Percentiles rank a stretch among this genome's conserved stretches.
Evolutionary conservation across 2,888 invertebrate genomes (phyloP).

Genomic region (Andrena praecox): DNA sequence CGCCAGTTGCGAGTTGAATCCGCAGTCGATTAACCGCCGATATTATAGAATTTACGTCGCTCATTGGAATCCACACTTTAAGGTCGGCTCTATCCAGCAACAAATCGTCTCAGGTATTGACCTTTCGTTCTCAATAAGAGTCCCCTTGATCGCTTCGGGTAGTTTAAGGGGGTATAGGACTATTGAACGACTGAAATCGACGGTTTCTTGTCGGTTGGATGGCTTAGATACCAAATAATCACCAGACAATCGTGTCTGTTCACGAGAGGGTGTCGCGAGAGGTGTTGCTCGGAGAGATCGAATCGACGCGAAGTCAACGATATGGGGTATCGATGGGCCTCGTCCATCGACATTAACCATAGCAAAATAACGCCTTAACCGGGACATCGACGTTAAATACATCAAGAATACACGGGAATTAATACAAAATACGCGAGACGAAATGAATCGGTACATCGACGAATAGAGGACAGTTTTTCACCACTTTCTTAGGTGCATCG

Average conservation of each 20-base stretch:
- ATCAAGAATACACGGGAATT: slow-evolving; percentile 28
- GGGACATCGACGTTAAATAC: slow-evolving; percentile 35
- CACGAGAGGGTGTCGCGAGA: not conserved
- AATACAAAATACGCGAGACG: slow-evolving; percentile 37
- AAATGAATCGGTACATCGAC: slow-evolving; percentile 26
- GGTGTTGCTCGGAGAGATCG: not conserved
- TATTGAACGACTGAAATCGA: too few species aligned
- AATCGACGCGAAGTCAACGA: slow-evolving; percentile 29
- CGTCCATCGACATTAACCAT: slow-evolving; percentile 22
- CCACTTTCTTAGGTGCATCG: slow-evolving; percentile 9
- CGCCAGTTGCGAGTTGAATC: not conserved
- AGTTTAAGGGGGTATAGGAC: too few species aligned
- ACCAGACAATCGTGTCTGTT: too few species aligned
- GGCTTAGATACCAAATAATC: too few species aligned
- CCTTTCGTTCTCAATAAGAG: not conserved
- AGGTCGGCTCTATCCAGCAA: not conserved
- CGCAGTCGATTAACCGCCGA: not conserved
- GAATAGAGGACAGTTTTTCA: slow-evolving; percentile 16
- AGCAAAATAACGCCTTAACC: slow-evolving; percentile 23
- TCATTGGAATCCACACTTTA: not conserved
- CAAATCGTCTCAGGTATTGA: not conserved
- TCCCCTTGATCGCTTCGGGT: slow-evolving; percentile 16
- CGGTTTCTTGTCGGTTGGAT: too few species aligned
- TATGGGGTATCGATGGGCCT: slow-evolving; percentile 8
- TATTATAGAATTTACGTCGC: not conserved